phyloP scores from a whole-genome alignment of 2,113 vertebrate genomes.

The Brachyistius frenatus region DNA sequence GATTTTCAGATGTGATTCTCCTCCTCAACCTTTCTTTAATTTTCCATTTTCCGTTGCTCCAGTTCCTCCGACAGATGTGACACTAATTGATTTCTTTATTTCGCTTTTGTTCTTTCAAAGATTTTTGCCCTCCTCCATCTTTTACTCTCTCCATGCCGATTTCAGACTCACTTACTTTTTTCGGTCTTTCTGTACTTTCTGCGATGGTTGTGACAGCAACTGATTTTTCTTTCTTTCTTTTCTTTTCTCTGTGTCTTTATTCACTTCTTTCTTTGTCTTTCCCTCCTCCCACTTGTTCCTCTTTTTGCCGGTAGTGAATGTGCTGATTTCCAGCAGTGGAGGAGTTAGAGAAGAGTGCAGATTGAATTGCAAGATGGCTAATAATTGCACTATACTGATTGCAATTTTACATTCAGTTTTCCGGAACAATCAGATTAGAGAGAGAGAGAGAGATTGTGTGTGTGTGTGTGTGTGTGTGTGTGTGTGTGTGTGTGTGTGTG shows the following conservation, averaged over 20 bases:
- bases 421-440: conserved; percentile 76
- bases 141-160: conserved; percentile 17
- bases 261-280: conserved; percentile 43
- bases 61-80: conserved; percentile 42
- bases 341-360: conserved; percentile 42
- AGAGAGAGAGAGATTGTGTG: conserved; percentile 42
- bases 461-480: conserved; percentile 15
- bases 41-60: conserved; percentile 23
- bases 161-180: not conserved
- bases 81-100: conserved; percentile 57
- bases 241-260: conserved; percentile 12
- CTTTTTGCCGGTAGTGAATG: conserved; percentile 26
- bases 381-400: conserved; percentile 77
- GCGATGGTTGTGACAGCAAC: conserved; percentile 26
- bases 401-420: conserved; percentile 78
- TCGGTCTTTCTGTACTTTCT: conserved; percentile 20
- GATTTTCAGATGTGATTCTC: conserved; percentile 41
- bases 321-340: conserved; percentile 60
- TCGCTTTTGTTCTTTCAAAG: conserved; percentile 50
- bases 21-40: conserved; percentile 31
- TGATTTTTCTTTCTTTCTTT: conserved; percentile 30
- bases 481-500: conserved; percentile 10
- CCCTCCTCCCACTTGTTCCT: conserved; percentile 44
- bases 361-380: conserved; percentile 69
- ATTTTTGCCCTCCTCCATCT: conserved; percentile 13